A percentile compares a stretch with the other conserved stretches of the same genome.
phyloP scores from a whole-genome alignment of 23 tunicate species.

The Trididemnum miniatum region DNA sequence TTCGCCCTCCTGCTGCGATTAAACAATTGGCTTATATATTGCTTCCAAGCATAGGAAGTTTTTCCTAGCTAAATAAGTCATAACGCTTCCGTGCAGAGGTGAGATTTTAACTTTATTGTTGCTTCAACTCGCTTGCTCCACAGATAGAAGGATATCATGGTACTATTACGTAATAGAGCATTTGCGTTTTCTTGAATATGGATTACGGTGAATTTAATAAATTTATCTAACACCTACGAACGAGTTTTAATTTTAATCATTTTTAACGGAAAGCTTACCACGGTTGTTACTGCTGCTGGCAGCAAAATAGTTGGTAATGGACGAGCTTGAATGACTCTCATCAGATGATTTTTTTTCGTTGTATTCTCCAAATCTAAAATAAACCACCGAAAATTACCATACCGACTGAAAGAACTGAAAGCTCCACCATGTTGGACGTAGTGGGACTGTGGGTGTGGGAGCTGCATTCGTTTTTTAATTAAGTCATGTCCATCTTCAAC shows the following conservation, averaged over 20 bases:
- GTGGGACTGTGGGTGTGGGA: no score
- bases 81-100: neutral
- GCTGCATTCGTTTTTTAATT: neutral
- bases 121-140: neutral
- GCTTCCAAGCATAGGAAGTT: neutral
- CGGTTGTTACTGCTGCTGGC: neutral
- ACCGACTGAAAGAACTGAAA: neutral
- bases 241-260: neutral
- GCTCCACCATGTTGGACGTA: neutral
- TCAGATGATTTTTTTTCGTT: neutral
- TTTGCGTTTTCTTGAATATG: neutral
- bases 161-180: neutral
- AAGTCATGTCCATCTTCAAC: neutral
- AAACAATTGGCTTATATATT: neutral
- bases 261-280: neutral
- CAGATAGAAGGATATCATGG: neutral
- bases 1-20: constrained; percentile 1
- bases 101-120: neutral
- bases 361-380: neutral
- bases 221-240: neutral
- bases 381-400: neutral
- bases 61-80: neutral
- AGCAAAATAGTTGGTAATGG: neutral
- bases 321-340: neutral
- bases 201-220: neutral